phyloP scores from a whole-genome alignment of 2,113 vertebrate genomes.

The Scortum barcoo region DNA sequence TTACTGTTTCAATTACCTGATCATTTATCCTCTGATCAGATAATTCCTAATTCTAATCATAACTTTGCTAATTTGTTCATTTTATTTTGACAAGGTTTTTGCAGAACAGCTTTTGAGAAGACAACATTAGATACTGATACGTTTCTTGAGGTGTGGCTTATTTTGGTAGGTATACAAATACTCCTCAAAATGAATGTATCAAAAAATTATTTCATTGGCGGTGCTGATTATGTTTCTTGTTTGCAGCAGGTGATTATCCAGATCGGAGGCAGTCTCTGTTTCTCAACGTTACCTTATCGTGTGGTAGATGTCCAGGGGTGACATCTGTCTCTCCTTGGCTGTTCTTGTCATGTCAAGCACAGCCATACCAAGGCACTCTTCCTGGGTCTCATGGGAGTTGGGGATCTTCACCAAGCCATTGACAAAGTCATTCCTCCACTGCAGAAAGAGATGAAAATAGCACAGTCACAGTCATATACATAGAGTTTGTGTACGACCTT shows the following conservation, averaged over 20 bases:
- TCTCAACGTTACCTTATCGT: slow-evolving; percentile 86
- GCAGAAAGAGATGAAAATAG: slow-evolving; percentile 18
- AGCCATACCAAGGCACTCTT: slow-evolving; percentile 98
- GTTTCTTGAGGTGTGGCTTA: too few species aligned
- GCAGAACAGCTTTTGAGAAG: background rate
- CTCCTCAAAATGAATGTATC: too few species aligned
- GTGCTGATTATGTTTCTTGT: background rate
- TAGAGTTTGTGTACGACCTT: background rate
- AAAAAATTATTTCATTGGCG: too few species aligned
- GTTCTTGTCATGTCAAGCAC: slow-evolving; percentile 97
- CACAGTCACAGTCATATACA: background rate
- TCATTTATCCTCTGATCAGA: background rate
- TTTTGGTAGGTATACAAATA: background rate
- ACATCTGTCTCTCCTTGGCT: slow-evolving; percentile 92
- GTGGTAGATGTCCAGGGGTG: slow-evolving; percentile 92
- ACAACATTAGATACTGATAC: background rate
- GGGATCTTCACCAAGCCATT: slow-evolving; percentile 90
- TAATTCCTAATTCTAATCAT: background rate
- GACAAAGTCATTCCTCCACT: slow-evolving; percentile 98
- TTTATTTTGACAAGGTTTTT: background rate
- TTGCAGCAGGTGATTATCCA: background rate
- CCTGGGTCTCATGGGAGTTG: slow-evolving; percentile 93
- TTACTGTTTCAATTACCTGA: background rate
- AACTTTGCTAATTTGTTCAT: background rate
- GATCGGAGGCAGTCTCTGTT: background rate